Evolutionary conservation across 2,113 vertebrate species (phyloP).

Genomic region (Corydoras maculifer): DNA sequence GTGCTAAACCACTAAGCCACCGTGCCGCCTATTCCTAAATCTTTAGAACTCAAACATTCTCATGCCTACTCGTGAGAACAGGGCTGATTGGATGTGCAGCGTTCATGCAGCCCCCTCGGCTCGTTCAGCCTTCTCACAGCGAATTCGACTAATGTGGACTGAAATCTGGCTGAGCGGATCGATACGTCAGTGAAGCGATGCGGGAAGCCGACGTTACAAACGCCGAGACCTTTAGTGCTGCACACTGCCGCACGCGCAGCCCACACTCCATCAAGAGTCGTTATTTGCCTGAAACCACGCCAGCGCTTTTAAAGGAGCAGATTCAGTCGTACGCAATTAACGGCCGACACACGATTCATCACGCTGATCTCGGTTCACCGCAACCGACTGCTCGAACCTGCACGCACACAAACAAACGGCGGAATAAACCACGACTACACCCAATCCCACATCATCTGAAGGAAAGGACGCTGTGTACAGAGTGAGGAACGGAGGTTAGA

Average conservation of each 20-base stretch:
- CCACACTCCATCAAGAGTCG: neutral
- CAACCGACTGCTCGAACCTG: neutral
- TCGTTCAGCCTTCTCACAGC: too few relatives aligned
- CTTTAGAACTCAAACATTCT: too few relatives aligned
- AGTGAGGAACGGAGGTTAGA: too few relatives aligned
- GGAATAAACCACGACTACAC: too few relatives aligned
- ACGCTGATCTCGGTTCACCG: neutral
- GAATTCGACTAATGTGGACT: neutral
- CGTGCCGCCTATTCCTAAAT: too few relatives aligned
- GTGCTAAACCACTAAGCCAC: too few relatives aligned
- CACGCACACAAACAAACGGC: too few relatives aligned
- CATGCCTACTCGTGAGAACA: too few relatives aligned
- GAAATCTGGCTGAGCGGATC: conserved; percentile 20
- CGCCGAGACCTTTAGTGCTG: neutral
- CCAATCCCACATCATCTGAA: neutral
- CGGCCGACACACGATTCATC: neutral
- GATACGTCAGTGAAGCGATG: conserved; percentile 4
- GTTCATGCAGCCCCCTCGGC: too few relatives aligned
- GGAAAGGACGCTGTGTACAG: too few relatives aligned
- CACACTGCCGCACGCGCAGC: conserved; percentile 1
- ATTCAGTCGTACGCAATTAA: neutral
- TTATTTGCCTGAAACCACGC: conserved; percentile 16
- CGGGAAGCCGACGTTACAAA: neutral
- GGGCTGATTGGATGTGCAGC: too few relatives aligned
- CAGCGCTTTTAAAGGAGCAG: conserved; percentile 5